Base-by-base conservation (phyloP, 2,113 vertebrate genomes). In the Pyrgilauda ruficollis region DNA sequence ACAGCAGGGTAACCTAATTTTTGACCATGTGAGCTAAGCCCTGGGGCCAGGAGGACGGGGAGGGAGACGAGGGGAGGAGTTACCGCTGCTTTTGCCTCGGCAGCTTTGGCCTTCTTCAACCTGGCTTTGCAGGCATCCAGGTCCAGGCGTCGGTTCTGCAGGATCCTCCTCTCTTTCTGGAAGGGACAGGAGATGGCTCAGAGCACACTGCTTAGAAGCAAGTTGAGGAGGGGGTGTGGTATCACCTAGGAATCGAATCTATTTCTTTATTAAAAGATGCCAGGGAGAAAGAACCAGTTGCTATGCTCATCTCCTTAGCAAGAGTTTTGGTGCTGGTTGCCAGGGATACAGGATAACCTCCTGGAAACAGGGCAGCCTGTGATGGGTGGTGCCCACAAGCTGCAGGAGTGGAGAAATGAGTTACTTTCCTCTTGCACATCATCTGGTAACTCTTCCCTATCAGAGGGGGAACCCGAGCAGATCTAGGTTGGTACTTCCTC, bases 51-150 rank as follows among this genome's bases (percentile, higher is more conserved):
- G 43, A 46, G 9, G 73, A 56, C 4, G 6, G 64, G 6, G 20
- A 73, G 44, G 63, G 33, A 13, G 52, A 23, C 6, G 52, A 84
- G 82, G 55, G 87, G 28, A 37, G 46, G 63, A 96, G 97, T 98
- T 98, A 99, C 99, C 96, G 99, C 98, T 84, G 99, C 99, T 97
- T 99, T 99, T 56, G 99, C 99, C 92, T 99, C 99, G 0, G 99
- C 99, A 13, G 98, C 98, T 96, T 99, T 99, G 69, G 99, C 99
- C 84, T 99, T 99, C 97, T 99, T 99, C 96, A 99, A 27, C 13
- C 99, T 97, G 2, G 99, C 99, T 96, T 99, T 99, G 98, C 98
- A 99, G 95, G 99, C 98, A 10, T 99, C 99, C 58, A 99, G 97
- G 73, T 99, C 99, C 75, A 99, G 98, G 10, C 99, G 98, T 4